Conservation (phyloP, 2,888 invertebrate genomes). For the Andrena minutula region DNA sequence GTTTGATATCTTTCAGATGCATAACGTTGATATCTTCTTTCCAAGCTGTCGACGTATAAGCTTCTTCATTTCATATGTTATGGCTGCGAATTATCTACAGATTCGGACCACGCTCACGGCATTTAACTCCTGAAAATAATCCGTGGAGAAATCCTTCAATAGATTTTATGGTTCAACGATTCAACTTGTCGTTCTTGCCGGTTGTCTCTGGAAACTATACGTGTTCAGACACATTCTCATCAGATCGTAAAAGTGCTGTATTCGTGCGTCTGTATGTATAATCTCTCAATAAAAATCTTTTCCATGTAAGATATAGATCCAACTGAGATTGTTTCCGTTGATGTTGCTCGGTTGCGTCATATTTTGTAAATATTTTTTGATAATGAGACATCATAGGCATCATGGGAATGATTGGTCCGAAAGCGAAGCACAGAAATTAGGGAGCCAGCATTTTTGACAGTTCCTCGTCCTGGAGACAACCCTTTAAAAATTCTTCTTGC, state of each 20-base stretch:
- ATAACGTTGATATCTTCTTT: neutral
- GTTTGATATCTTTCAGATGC: neutral
- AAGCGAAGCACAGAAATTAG: slow-evolving; percentile 87
- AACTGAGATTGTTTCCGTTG: slow-evolving; percentile 24
- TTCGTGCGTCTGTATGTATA: neutral
- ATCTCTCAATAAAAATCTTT: slow-evolving; percentile 5
- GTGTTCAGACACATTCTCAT: slow-evolving; percentile 6
- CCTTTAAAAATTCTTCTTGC: slow-evolving; percentile 99
- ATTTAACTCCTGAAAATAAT: neutral
- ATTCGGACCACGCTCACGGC: neutral
- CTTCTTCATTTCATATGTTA: neutral
- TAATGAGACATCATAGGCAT: slow-evolving; percentile 37
- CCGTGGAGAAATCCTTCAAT: neutral
- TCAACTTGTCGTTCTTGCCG: neutral
- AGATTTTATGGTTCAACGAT: slow-evolving; percentile 16
- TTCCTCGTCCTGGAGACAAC: slow-evolving; percentile 98
- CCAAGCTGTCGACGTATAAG: neutral
- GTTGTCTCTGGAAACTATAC: neutral
- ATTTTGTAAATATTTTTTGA: slow-evolving; percentile 45
- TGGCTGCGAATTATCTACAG: neutral
- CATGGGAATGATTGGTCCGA: slow-evolving; percentile 43
- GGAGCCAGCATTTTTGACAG: slow-evolving; percentile 97
- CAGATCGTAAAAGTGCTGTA: neutral
- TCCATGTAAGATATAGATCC: slow-evolving; percentile 20
- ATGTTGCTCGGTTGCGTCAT: slow-evolving; percentile 43